Percentiles rank a stretch among this genome's conserved stretches.
Evolutionary conservation across 35 echinoderm and acorn worm species (phyloP).

Genomic region (Acanthaster planci): DNA sequence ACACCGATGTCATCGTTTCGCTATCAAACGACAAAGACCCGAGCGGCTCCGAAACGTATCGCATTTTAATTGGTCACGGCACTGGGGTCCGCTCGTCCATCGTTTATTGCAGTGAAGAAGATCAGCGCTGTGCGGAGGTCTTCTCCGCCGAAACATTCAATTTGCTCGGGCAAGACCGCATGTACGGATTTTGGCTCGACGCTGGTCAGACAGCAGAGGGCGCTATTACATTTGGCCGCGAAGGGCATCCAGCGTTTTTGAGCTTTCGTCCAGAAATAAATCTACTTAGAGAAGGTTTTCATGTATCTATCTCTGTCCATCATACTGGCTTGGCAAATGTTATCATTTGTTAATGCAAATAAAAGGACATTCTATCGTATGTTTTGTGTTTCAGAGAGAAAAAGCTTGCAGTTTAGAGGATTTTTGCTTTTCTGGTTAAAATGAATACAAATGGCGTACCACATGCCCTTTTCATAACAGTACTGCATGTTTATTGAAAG

Average conservation of each 20-base stretch:
- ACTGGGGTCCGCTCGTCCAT: background rate
- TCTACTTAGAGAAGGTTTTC: no score
- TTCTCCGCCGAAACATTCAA: background rate
- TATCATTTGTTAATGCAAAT: background rate
- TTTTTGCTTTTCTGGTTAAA: no score
- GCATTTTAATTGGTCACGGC: background rate
- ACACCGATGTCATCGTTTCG: background rate
- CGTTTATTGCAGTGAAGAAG: background rate
- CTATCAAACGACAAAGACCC: conserved; percentile 3
- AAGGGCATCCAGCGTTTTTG: background rate
- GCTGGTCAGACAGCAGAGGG: background rate
- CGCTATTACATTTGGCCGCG: conserved; percentile 5
- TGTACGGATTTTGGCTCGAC: conserved; percentile 21
- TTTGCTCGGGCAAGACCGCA: background rate
- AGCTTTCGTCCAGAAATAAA: background rate
- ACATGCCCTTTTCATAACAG: no score
- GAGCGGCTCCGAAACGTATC: background rate
- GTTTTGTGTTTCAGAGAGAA: no score
- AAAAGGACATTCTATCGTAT: no score
- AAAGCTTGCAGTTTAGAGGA: no score
- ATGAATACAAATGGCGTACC: no score
- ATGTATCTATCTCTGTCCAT: background rate
- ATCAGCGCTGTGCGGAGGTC: background rate
- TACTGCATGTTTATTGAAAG: no score
- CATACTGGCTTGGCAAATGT: background rate